These are phyloP conservation scores for Lithodes maja DNA, from an alignment of 2,888 invertebrate genomes.

Conservation along the genomic window DNA sequence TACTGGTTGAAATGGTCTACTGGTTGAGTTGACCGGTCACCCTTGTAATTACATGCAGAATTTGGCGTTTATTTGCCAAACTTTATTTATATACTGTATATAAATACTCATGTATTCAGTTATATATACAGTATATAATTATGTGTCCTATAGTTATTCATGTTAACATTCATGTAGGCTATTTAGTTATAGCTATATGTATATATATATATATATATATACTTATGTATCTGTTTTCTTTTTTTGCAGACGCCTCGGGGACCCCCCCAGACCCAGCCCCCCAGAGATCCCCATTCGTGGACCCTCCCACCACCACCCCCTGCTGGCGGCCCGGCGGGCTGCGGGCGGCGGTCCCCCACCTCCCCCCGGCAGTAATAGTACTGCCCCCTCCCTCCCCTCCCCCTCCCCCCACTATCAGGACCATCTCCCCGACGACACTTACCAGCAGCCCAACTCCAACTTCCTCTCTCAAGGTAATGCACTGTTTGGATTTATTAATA, in stretches of 20 bases:
- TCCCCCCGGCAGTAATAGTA: constrained; percentile 44
- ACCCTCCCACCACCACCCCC: constrained; percentile 82
- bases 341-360: constrained; percentile 40
- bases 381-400: constrained; percentile 45
- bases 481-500: neutral
- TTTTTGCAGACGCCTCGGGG: constrained; percentile 61
- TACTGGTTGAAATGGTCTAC: too few relatives aligned
- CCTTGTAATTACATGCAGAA: too few relatives aligned
- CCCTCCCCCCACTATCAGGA: constrained; percentile 65
- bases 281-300: constrained; percentile 91
- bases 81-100: too few relatives aligned
- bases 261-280: constrained; percentile 91
- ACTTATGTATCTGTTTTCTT: neutral
- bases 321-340: constrained; percentile 72
- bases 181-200: too few relatives aligned
- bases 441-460: constrained; percentile 70
- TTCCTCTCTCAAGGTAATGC: constrained; percentile 72
- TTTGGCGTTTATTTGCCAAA: too few relatives aligned
- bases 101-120: too few relatives aligned
- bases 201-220: too few relatives aligned
- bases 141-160: too few relatives aligned
- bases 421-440: constrained; percentile 61
- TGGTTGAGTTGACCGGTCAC: too few relatives aligned
- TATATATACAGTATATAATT: too few relatives aligned
- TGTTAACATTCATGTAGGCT: too few relatives aligned